Evolutionary conservation across 2,113 vertebrate species (phyloP).

Genomic region (Crocuta crocuta): DNA sequence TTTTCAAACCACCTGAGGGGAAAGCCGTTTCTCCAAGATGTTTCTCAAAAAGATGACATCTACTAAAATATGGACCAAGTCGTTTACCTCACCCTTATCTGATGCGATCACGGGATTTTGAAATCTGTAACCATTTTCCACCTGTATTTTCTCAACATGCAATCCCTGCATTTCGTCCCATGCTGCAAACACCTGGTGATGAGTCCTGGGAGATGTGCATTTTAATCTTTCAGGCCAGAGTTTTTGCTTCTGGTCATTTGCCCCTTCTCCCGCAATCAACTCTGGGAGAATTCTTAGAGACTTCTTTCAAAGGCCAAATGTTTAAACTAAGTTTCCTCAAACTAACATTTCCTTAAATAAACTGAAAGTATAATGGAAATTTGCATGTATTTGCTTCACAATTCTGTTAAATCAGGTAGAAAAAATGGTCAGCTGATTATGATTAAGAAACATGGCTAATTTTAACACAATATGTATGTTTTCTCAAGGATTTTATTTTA

Average conservation of each 20-base stretch:
- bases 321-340: not conserved
- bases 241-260: not conserved
- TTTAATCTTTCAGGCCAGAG: not conserved
- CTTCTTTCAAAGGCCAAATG: not conserved
- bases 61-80: rapidly evolving
- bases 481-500: not conserved
- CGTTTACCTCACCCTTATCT: rapidly evolving
- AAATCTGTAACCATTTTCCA: not conserved
- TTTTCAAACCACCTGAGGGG: not conserved
- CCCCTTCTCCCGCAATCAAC: not conserved
- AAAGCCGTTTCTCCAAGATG: not conserved
- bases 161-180: not conserved
- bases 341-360: not conserved
- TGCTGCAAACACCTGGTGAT: rapidly evolving
- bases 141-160: not conserved
- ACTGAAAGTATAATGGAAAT: not conserved
- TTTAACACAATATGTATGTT: not conserved
- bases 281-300: not conserved
- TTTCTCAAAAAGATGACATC: not conserved
- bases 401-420: not conserved
- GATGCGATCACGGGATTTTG: not conserved
- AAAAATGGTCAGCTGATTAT: not conserved
- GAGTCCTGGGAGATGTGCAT: rapidly evolving
- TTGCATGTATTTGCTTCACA: not conserved
- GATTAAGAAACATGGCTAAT: not conserved